Evolutionary conservation across 1,140 invertebrate species (phyloP).

Genomic region (Drosophila willistoni): DNA sequence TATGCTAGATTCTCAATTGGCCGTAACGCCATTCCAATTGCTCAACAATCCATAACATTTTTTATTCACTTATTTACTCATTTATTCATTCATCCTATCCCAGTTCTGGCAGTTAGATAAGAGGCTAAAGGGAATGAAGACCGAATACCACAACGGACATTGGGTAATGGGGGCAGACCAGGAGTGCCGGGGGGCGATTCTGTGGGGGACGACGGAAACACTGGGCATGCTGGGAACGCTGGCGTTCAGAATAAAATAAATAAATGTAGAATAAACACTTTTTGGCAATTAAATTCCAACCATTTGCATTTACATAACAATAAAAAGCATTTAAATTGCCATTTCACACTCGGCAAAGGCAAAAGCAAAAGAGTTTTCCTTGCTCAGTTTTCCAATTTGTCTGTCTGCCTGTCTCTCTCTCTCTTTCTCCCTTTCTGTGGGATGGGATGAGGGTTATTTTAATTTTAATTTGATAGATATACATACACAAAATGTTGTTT

Average conservation of each 20-base stretch:
- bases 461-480: slow-evolving; percentile 6
- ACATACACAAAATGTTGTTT: neutral
- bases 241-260: slow-evolving; percentile 46
- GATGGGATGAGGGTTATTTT: slow-evolving; percentile 1
- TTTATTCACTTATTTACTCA: slow-evolving; percentile 9
- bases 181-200: neutral
- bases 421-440: neutral
- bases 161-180: neutral
- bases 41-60: slow-evolving; percentile 13
- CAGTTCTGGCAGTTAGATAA: slow-evolving; percentile 30
- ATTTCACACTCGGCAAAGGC: slow-evolving; percentile 35
- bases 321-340: slow-evolving; percentile 65
- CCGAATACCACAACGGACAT: neutral
- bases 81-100: slow-evolving; percentile 18
- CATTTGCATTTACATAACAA: slow-evolving; percentile 72
- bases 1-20: slow-evolving; percentile 47
- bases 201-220: neutral
- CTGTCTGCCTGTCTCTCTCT: neutral
- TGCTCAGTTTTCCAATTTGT: neutral
- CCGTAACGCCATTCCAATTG: slow-evolving; percentile 27
- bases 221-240: neutral
- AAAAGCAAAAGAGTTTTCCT: slow-evolving; percentile 3
- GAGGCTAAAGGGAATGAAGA: neutral
- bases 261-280: slow-evolving; percentile 50
- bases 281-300: slow-evolving; percentile 71